These are phyloP conservation scores for Cynoglossus semilaevis DNA, from an alignment of 2,113 vertebrate species.

Conservation along the genomic window DNA sequence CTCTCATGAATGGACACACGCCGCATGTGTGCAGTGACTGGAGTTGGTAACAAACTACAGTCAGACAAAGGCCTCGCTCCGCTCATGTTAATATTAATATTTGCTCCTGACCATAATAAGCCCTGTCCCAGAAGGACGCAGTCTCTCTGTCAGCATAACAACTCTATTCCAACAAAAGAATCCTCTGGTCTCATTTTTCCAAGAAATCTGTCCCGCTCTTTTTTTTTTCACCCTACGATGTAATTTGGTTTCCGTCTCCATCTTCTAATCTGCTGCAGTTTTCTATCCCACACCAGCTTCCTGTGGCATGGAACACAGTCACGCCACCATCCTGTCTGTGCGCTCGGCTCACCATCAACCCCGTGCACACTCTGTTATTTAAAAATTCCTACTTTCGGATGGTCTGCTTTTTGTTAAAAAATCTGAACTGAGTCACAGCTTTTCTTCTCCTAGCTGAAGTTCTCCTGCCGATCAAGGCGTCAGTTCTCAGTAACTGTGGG, in stretches of 20 bases:
- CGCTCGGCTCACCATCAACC: constrained; percentile 39
- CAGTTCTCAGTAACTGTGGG: constrained; percentile 44
- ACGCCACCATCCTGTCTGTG: constrained; percentile 24
- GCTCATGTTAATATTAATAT: constrained; percentile 44
- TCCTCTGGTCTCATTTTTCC: constrained; percentile 30
- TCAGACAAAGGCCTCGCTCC: constrained; percentile 16
- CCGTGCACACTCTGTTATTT: constrained; percentile 67
- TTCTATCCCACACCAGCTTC: constrained; percentile 56
- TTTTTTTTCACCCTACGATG: constrained; percentile 36
- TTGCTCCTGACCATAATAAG: constrained; percentile 37
- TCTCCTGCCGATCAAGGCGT: constrained; percentile 45
- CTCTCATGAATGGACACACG: constrained; percentile 22
- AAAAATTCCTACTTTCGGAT: constrained; percentile 64
- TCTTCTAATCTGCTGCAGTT: constrained; percentile 66
- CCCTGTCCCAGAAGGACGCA: constrained; percentile 18
- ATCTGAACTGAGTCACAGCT: constrained; percentile 20
- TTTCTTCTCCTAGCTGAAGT: constrained; percentile 1
- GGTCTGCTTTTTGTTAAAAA: constrained; percentile 36
- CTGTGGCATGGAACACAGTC: constrained; percentile 49
- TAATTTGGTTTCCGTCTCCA: constrained; percentile 58
- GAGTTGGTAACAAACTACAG: constrained; percentile 10
- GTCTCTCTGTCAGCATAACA: constrained; percentile 44
- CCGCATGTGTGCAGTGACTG: no score
- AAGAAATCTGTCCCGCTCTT: constrained; percentile 19
- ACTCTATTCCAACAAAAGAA: constrained; percentile 53